Conservation (phyloP, 2,113 vertebrate species). For the Spermophilus dauricus region DNA sequence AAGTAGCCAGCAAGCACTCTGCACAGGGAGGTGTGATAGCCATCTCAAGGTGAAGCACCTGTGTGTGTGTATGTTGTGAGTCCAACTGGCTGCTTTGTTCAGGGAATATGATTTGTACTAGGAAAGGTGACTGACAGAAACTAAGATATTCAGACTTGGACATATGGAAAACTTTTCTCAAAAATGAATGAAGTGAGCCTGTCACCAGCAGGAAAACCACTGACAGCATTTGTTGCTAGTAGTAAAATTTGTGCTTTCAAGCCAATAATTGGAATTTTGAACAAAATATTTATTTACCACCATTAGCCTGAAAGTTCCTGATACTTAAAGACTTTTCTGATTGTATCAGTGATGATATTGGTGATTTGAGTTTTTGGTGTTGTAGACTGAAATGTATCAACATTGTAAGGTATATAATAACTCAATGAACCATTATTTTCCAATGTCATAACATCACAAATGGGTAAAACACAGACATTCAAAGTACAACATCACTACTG, state of each 20-base stretch:
- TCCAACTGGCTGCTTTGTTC: neutral
- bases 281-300: neutral
- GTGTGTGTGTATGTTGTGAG: neutral
- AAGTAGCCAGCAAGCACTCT: neutral
- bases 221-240: neutral
- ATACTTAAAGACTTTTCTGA: constrained; percentile 29
- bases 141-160: neutral
- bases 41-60: neutral
- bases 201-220: constrained; percentile 22
- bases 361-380: neutral
- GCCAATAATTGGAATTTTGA: neutral
- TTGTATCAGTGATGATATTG: neutral
- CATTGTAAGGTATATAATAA: neutral
- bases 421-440: neutral
- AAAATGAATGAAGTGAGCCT: neutral
- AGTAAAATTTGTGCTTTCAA: constrained; percentile 22
- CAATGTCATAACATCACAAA: neutral
- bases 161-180: neutral
- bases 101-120: neutral
- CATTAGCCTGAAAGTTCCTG: neutral
- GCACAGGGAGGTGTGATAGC: neutral
- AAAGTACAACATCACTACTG: neutral
- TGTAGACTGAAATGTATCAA: constrained; percentile 17
- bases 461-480: neutral
- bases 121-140: neutral